phyloP scores from a whole-genome alignment of 1,140 invertebrate species.

The Pogonus chalceus region DNA sequence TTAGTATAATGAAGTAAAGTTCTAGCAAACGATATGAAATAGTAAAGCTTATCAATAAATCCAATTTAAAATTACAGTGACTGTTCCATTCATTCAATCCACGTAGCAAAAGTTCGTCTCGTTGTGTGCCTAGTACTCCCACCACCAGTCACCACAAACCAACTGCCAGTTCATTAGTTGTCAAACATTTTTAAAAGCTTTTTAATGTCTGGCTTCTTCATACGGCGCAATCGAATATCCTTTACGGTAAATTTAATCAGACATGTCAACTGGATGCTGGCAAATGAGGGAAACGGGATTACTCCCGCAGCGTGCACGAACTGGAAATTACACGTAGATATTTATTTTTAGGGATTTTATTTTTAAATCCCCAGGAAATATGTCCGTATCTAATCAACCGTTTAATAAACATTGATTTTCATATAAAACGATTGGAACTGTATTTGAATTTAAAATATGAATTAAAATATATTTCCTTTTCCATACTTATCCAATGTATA shows the following conservation, averaged over 20 bases:
- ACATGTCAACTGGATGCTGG: not conserved
- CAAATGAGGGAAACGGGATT: not conserved
- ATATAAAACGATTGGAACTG: not conserved
- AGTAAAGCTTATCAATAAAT: not conserved
- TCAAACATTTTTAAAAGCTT: slow-evolving; percentile 7
- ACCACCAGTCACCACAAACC: not conserved
- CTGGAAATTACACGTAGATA: not conserved
- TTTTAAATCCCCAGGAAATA: no score
- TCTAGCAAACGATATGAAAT: not conserved
- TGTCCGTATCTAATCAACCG: not conserved
- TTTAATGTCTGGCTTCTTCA: not conserved
- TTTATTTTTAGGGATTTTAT: not conserved
- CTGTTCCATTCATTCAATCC: not conserved
- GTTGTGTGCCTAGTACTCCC: not conserved
- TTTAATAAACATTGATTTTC: not conserved
- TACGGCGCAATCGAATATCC: not conserved
- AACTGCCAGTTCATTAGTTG: not conserved
- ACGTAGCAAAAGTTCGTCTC: not conserved
- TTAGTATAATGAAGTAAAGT: not conserved
- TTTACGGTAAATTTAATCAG: slow-evolving; percentile 4
- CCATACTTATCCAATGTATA: no score
- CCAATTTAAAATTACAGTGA: slow-evolving; percentile 1
- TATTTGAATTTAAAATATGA: not conserved
- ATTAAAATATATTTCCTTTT: no score
- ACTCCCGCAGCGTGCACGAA: not conserved